phyloP scores from a whole-genome alignment of 2,797 vertebrate genomes.

The Arctocebus calabarensis region DNA sequence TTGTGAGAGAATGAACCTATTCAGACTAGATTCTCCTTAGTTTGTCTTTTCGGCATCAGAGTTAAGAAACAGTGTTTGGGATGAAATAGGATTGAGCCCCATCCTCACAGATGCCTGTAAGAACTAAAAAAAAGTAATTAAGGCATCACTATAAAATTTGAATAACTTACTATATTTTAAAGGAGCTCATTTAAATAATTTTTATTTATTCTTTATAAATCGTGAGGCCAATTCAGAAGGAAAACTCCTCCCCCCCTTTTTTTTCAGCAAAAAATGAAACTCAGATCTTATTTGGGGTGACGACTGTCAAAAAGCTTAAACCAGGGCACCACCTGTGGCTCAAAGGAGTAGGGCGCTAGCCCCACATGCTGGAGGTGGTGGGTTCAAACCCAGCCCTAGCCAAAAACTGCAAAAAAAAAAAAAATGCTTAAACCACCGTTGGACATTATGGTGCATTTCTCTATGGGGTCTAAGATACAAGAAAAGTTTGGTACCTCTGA shows the following conservation, averaged over 20 bases:
- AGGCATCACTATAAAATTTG: not conserved
- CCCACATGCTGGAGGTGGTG: too few species aligned
- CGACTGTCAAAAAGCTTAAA: not conserved
- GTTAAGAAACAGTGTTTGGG: not conserved
- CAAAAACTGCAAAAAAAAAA: too few species aligned
- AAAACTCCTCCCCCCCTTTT: not conserved
- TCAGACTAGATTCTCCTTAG: not conserved
- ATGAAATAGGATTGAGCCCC: not conserved
- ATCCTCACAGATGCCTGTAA: not conserved
- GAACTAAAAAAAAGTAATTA: not conserved
- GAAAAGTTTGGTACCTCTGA: not conserved
- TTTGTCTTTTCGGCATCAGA: not conserved
- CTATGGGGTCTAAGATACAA: not conserved
- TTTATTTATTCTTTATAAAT: constrained; percentile 28
- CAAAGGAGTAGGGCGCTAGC: too few species aligned
- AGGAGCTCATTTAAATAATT: constrained; percentile 31
- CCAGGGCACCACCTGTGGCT: not conserved
- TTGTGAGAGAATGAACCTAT: not conserved
- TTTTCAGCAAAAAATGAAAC: constrained; percentile 28
- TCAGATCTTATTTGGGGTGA: not conserved
- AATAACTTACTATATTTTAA: constrained; percentile 42
- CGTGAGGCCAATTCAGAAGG: constrained; percentile 23
- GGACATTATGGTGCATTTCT: not conserved
- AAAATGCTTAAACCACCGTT: constrained; percentile 13
- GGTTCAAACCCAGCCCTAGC: too few species aligned